Base-by-base conservation (phyloP, 1,140 invertebrate genomes). In the Brachionus rubens region DNA sequence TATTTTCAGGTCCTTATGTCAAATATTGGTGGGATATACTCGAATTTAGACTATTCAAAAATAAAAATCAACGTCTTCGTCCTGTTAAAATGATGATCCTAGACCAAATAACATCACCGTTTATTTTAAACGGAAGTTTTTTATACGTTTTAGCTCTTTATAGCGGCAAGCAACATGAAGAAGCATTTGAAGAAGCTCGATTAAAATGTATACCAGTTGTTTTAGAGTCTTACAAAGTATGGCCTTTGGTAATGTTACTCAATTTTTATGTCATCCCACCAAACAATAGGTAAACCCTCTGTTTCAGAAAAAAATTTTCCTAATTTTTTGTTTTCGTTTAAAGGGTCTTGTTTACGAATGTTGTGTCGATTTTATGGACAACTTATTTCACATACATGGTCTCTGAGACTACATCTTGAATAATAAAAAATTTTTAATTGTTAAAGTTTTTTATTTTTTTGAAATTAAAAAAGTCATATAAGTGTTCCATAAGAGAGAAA, bases 11-110 rank as follows among this genome's bases (percentile, higher is more conserved):
- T 41, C 68, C 68, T 40, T 28, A 50, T 10, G 3, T 72, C 1
- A 48, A 54, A 48, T 72, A 30, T 41, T 72, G 68, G 68, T 72
- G 68, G 68, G 48, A 50, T 28, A 46, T 46, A 26, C 24, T 72
- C 9, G 68, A 72, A 24, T 33, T 72, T 5, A 72, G 50, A 16
- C 28, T 72, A 33, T 72, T 72, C 14, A 0, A 9, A 14, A 50
- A 72, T 72, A 43, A 43, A 9, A 48, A 72, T 4, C 21, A n/a
- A 21, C 50, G 48, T 54, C 12, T 72, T 7, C 16, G 68, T 14
- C 68, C 68, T 26, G 46, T 72, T 12, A 72, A 72, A 50, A 72
- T 72, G 68, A 72, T 50, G 68, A 12, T 72, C 4, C n/a, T 19
- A 12, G 68, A 72, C 41, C 68, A 72, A 24, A 28, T 28, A 5